Evolutionary conservation across 2,888 invertebrate species (phyloP).

Genomic region (Trachelus stipa): DNA sequence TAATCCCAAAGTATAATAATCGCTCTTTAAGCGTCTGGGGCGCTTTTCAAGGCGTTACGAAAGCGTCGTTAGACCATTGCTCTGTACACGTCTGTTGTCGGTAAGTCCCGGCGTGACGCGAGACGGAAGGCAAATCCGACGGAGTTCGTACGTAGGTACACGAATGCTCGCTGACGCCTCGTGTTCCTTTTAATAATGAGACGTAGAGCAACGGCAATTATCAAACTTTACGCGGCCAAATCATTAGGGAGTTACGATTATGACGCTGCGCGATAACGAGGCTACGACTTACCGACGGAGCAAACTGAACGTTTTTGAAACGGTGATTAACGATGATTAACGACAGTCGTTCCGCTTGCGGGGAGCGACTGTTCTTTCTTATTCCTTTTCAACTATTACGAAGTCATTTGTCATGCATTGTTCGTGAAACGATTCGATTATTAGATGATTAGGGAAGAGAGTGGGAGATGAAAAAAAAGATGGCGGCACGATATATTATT

Average conservation of each 20-base stretch:
- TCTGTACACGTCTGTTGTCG: background rate
- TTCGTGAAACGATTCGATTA: background rate
- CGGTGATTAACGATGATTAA: background rate
- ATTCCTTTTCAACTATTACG: background rate
- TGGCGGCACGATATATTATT: background rate
- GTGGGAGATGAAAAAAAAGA: background rate
- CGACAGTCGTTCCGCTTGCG: background rate
- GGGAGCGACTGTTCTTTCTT: background rate
- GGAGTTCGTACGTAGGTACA: background rate
- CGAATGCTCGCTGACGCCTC: background rate
- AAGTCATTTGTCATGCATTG: background rate
- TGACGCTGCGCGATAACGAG: background rate
- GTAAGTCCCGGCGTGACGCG: background rate
- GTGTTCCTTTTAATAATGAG: background rate
- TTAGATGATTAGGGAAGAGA: background rate
- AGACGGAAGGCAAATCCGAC: background rate
- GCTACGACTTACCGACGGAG: background rate
- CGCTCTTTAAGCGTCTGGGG: background rate
- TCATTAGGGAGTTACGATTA: background rate
- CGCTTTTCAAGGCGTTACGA: background rate
- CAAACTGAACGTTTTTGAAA: background rate
- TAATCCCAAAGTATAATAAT: background rate
- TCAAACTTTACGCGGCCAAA: background rate
- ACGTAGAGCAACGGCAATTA: background rate
- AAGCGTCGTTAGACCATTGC: background rate